These are phyloP conservation scores for Geophilus truncorum DNA, from an alignment of 2,888 invertebrate genomes.

Conservation along the genomic window DNA sequence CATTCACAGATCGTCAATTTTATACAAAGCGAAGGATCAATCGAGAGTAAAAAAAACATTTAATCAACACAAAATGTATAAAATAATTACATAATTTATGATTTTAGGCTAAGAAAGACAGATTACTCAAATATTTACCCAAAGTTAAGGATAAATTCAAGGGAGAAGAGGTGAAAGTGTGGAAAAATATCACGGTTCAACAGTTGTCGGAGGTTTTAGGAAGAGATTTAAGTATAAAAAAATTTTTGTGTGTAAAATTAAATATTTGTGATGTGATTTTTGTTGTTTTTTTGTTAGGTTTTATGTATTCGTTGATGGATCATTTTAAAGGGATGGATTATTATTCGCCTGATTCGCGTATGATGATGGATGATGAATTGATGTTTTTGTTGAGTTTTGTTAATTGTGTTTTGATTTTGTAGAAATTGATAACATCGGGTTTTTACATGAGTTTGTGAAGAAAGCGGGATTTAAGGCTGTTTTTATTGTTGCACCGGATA, in stretches of 20 bases:
- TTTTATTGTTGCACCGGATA: constrained; percentile 54
- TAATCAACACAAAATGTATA: too few relatives aligned
- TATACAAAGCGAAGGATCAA: too few relatives aligned
- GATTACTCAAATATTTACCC: constrained; percentile 59
- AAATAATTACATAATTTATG: too few relatives aligned
- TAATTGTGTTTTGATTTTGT: constrained; percentile 33
- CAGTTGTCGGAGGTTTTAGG: constrained; percentile 64
- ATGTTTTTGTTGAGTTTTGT: not conserved
- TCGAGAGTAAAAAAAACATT: too few relatives aligned
- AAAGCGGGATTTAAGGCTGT: constrained; percentile 62
- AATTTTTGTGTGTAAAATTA: too few relatives aligned
- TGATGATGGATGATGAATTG: not conserved
- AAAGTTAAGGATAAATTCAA: constrained; percentile 49
- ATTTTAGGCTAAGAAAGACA: constrained; percentile 48
- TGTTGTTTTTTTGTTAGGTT: too few relatives aligned
- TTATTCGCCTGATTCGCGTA: constrained; percentile 53
- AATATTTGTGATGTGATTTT: too few relatives aligned
- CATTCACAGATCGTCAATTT: too few relatives aligned
- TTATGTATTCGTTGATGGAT: constrained; percentile 64
- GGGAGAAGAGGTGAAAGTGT: constrained; percentile 59
- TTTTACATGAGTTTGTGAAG: constrained; percentile 64
- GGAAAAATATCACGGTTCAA: constrained; percentile 72
- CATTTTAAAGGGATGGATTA: constrained; percentile 59
- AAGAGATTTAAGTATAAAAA: constrained; percentile 59
- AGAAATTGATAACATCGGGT: constrained; percentile 60